These are phyloP conservation scores for Clarias macrocephalus DNA, from an alignment of 2,113 vertebrate species.

Conservation along the genomic window DNA sequence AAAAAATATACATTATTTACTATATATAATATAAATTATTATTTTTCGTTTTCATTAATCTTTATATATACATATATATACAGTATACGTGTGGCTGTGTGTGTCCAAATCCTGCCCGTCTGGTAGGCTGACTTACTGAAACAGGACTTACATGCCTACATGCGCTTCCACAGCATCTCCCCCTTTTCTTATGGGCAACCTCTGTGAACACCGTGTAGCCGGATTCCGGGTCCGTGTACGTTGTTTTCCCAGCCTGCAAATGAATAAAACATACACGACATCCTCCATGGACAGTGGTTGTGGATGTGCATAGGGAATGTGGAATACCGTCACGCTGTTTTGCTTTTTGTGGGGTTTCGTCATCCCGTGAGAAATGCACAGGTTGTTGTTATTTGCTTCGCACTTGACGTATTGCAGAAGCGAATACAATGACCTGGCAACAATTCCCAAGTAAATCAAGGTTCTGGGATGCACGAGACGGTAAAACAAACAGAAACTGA, in stretches of 20 bases:
- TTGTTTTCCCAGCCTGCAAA: conserved; percentile 77
- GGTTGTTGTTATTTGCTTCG: conserved; percentile 13
- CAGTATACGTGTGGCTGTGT: neutral
- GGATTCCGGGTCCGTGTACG: conserved; percentile 75
- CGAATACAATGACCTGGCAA: neutral
- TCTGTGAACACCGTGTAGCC: conserved; percentile 74
- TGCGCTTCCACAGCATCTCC: conserved; percentile 76
- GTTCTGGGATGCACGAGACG: neutral
- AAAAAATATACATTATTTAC: neutral
- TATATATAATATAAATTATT: too few relatives aligned
- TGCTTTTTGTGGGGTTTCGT: neutral
- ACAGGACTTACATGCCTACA: conserved; percentile 78
- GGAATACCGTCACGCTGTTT: neutral
- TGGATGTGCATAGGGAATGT: conserved; percentile 2
- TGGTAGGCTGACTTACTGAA: neutral
- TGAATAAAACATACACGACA: conserved; percentile 42
- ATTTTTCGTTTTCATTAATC: too few relatives aligned
- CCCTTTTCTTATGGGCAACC: conserved; percentile 77
- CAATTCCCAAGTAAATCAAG: neutral
- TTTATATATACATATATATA: neutral
- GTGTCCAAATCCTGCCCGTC: neutral
- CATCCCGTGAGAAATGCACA: neutral
- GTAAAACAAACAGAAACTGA: neutral
- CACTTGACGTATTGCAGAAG: too few relatives aligned
- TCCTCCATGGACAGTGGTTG: conserved; percentile 3